A percentile compares a stretch with the other conserved stretches of the same genome.
Conservation (phyloP, 2,888 invertebrate species). For the Mycalesis mineus region DNA sequence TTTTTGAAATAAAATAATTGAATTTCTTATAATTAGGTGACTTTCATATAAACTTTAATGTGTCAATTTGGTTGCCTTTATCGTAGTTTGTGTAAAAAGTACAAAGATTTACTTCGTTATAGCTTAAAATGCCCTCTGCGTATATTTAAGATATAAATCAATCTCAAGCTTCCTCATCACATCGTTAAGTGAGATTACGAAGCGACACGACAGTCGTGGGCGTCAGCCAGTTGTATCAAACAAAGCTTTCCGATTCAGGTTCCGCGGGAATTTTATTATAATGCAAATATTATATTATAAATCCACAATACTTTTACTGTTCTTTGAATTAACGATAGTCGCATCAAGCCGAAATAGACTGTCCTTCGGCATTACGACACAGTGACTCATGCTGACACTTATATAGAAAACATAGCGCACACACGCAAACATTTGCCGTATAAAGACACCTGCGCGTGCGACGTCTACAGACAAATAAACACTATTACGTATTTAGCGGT, state of each 20-base stretch:
- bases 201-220: background rate
- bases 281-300: constrained; percentile 10
- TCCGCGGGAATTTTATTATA: background rate
- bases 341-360: constrained; percentile 72
- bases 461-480: constrained; percentile 63
- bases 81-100: no score
- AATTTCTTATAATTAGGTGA: no score
- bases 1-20: no score
- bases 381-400: constrained; percentile 59
- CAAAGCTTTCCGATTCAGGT: constrained; percentile 2
- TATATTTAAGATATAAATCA: no score
- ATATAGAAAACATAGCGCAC: constrained; percentile 46
- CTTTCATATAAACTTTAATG: no score
- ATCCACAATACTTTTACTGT: constrained; percentile 22
- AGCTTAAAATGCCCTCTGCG: no score
- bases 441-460: constrained; percentile 49
- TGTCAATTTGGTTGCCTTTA: no score
- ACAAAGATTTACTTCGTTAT: no score
- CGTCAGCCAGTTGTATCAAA: background rate
- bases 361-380: constrained; percentile 65
- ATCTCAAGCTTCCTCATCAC: background rate
- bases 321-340: constrained; percentile 54
- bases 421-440: constrained; percentile 52
- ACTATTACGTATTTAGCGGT: constrained; percentile 61
- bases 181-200: background rate